Evolutionary conservation across 1,140 invertebrate species (phyloP), one percentile per base, ranked within the genome.

Genomic region (Prorops nasuta): DNA sequence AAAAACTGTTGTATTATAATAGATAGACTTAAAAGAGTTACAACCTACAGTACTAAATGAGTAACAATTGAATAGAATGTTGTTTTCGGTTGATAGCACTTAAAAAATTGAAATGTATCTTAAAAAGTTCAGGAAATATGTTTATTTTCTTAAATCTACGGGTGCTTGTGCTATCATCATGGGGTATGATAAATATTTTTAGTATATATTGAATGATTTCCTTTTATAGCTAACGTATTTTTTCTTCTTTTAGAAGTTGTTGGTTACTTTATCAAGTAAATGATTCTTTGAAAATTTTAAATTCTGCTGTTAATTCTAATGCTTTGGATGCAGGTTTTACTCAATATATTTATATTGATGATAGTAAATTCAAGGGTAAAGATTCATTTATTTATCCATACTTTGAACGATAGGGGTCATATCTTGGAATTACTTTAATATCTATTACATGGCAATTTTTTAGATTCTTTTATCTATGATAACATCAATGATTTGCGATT

Each of bases 321-420:
- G 63, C 72, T 46, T 51, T 77, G 9, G 58, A 72, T 44, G 40
- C 72, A 14, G 71, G 76, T 20, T 65, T 72, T 44, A 37, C 61
- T 1, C 63, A 64, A 35, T 79, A 77, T 50, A 77, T 79, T 63
- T 79, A 78, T 49, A 59, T 78, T 1, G 68, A 78, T 57, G 67
- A 78, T 59, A 74, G 76, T 22, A 49, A 60, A 32, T 71, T 71
- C 45, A 63, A 73, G 64, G 69, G 75, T 77, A 54, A 49, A 45
- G 10, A 7, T 50, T 47, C 10, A 16, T 38, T 39, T 43, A 15
- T 47, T 49, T 12, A 34, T 47, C 16, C 12, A 41, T 28, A 44
- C 21, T 40, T 35, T 15, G 47, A 39, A 47, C 22, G 17, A 39
- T n/a, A n/a, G n/a, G n/a, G n/a, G n/a, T n/a, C n/a, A n/a, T n/a